A percentile compares a stretch with the other conserved stretches of the same genome.
phyloP scores from a whole-genome alignment of 2,888 invertebrate species.

The Timema cristinae region DNA sequence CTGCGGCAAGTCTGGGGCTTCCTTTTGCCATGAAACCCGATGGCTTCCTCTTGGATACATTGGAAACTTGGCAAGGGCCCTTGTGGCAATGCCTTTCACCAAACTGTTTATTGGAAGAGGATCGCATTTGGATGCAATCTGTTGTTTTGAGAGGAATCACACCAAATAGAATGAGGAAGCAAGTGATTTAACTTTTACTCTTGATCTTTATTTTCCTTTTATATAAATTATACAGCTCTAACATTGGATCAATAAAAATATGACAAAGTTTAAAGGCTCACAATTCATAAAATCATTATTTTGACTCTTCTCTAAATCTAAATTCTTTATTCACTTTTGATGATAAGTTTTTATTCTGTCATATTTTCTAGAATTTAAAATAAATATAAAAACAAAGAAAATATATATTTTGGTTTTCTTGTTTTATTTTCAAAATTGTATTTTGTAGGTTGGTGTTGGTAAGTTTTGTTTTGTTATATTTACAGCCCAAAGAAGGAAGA shows the following conservation, averaged over 20 bases:
- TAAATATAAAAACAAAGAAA: too few species aligned
- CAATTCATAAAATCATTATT: too few species aligned
- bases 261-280: background rate
- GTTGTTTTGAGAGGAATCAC: slow-evolving; percentile 71
- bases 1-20: slow-evolving; percentile 64
- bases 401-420: too few species aligned
- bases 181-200: background rate
- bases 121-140: slow-evolving; percentile 56
- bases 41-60: slow-evolving; percentile 67
- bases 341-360: too few species aligned
- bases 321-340: too few species aligned
- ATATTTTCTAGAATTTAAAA: too few species aligned
- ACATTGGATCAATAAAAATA: background rate
- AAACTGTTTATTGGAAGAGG: slow-evolving; percentile 56
- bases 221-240: too few species aligned
- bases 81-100: slow-evolving; percentile 71
- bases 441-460: too few species aligned
- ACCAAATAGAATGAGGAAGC: slow-evolving; percentile 60
- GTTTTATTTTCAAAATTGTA: too few species aligned
- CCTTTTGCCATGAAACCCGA: slow-evolving; percentile 68
- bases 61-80: slow-evolving; percentile 64
- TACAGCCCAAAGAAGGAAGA: slow-evolving; percentile 13
- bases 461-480: too few species aligned
- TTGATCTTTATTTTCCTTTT: too few species aligned
- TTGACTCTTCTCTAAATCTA: too few species aligned